Evolutionary conservation across 2,888 invertebrate genomes (phyloP), one percentile per base, ranked within the genome.

Genomic region (Hydropsyche betteni): DNA sequence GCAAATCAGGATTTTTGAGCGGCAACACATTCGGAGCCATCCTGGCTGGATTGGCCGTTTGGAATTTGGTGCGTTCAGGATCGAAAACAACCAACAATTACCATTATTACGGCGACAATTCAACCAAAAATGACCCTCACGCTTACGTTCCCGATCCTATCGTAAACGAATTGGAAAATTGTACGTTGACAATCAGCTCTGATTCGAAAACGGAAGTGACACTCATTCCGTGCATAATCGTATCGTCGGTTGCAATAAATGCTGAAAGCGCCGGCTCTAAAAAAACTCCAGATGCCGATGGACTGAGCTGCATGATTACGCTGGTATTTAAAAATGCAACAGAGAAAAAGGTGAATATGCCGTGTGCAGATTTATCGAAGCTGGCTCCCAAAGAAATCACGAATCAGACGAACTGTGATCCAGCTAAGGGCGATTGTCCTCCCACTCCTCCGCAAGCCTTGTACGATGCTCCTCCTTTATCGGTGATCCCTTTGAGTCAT

Each of bases 21-120:
- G 75, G 76, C 16, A 76, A 76, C 51, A 79, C 76, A 12, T 77
- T 79, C 52, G 88, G 87, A 53, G 87, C 87, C 5, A 83, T 88
- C 68, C 80, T 88, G 75, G 87, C 88, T 51, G 88, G 88, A 24
- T 83, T 88, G 80, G 87, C 88, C 34, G 81, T 88, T 36, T 88
- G 87, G 87, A 88, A 88, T 82, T 82, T 88, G 77, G 88, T 87
- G 12, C 83, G 88, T 53, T 87, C 87, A 12, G 87, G 87, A 14
- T 85, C 86, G 4, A 83, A 81, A 72, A 82, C 80, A 51, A 87
- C 84, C 72, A 86, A 87, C 77, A 86, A 87, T 12, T 83, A 88
- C 75, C 87, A 88, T 77, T 87, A 88, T 79, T 86, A 87, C 72
- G 83, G 86, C 80, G 84, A 86, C n/a, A 83, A 81, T 61, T n/a